Evolutionary conservation across 1,140 invertebrate species (phyloP), one percentile per base, ranked within the genome.

Genomic region (Lasaia peninsularis): DNA sequence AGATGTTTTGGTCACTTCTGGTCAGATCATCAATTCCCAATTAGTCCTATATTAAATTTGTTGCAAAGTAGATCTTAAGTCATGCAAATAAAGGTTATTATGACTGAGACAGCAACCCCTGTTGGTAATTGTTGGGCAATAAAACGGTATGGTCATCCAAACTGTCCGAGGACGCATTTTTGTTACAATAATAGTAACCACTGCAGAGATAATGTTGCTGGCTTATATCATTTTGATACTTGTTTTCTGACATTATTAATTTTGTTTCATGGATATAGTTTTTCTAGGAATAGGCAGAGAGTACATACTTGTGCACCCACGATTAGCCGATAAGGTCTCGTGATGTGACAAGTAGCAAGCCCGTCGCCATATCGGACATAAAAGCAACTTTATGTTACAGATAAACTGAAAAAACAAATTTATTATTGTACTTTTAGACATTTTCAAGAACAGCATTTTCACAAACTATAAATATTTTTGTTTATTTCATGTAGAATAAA

Each of bases 131-230:
- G 34, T 28, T 14, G n/a, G 12, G 20, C 21, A 55, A 55, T 55
- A 55, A 44, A 55, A 10, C 53, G 53, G 53, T 40, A 37, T 54
- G 52, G 34, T 37, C 52, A 54, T 53, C 52, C 34, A 35, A 53
- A 53, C 2, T 35, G 32, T 53, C 11, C 14, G 31, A 28, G 28
- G 53, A 18, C 7, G 18, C 11, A 53, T 18, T 53, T 34, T 21
- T 56, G 10, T 28, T n/a, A 44, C 12, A 31, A 56, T 16, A 31
- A 56, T 4, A 44, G 12, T 44, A 9, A 16, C 40, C 11, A 20
- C 40, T 44, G 40, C 18, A 4, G 18, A 44, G 40, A 44, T 20
- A 44, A 9, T 10, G 16, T 11, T 11, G 16, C 4, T 20, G 1
- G 40, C 18, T 11, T 8, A 4, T 16, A 40, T 12, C 8, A 40